Evolutionary conservation across 2,888 invertebrate genomes (phyloP).

Genomic region (Emmelina monodactyla): DNA sequence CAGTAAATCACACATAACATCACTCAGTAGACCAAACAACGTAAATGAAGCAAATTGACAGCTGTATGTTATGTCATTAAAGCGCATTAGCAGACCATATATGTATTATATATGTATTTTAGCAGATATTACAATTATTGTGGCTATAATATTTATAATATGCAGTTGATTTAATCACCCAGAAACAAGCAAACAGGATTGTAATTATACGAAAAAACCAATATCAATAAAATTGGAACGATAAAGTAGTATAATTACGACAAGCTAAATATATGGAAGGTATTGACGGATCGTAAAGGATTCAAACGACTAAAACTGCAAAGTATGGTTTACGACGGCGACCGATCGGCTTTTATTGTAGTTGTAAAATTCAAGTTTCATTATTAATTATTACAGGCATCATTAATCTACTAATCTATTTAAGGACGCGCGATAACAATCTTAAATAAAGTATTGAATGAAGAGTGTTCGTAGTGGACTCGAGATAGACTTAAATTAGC

Average conservation of each 20-base stretch:
- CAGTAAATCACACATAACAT: too few species aligned
- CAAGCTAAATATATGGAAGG: slow-evolving; percentile 55
- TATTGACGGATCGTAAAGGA: slow-evolving; percentile 62
- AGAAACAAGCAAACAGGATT: slow-evolving; percentile 27
- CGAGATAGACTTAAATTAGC: slow-evolving; percentile 62
- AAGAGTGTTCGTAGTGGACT: slow-evolving; percentile 63
- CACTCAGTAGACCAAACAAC: slow-evolving; percentile 26
- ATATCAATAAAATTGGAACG: slow-evolving; percentile 45
- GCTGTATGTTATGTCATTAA: slow-evolving; percentile 17
- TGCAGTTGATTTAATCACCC: slow-evolving; percentile 23
- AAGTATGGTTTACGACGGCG: slow-evolving; percentile 53
- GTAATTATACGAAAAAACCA: slow-evolving; percentile 42
- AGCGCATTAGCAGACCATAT: too few species aligned
- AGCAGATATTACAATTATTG: slow-evolving; percentile 3
- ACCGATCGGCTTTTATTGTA: slow-evolving; percentile 60
- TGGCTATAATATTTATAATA: slow-evolving; percentile 16
- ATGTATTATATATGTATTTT: neutral
- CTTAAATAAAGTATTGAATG: slow-evolving; percentile 68
- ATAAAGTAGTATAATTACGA: slow-evolving; percentile 57
- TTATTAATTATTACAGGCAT: slow-evolving; percentile 67
- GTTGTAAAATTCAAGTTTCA: slow-evolving; percentile 65
- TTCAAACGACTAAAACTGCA: slow-evolving; percentile 58
- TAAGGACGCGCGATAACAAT: slow-evolving; percentile 65
- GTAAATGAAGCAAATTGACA: slow-evolving; percentile 23
- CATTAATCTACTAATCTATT: slow-evolving; percentile 68